Conservation (phyloP, 2,113 vertebrate genomes). For the Ginglymostoma cirratum region DNA sequence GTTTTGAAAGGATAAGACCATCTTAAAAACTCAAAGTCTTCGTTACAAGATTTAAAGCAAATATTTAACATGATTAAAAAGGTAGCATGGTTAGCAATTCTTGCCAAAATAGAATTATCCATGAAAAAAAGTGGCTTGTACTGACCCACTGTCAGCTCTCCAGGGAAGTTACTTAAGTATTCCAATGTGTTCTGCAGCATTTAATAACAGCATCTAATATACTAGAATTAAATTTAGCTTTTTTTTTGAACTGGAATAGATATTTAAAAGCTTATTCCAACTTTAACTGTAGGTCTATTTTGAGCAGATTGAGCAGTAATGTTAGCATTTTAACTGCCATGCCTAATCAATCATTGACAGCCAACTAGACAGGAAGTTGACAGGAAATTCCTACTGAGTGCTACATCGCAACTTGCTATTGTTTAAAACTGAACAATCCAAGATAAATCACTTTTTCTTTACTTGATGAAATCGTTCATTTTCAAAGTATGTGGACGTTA, state of each 20-base stretch:
- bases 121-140: background rate
- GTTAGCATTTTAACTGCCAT: background rate
- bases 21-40: background rate
- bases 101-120: background rate
- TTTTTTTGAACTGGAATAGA: background rate
- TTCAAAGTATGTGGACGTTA: background rate
- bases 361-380: background rate
- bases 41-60: background rate
- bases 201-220: background rate
- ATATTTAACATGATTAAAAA: background rate
- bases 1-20: conserved; percentile 37
- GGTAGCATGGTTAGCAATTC: background rate
- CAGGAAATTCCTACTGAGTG: background rate
- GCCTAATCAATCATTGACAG: background rate
- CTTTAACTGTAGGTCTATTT: background rate
- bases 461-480: background rate
- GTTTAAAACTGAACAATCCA: background rate
- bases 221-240: background rate
- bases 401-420: background rate
- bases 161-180: background rate
- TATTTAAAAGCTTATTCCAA: background rate
- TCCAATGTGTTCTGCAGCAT: background rate
- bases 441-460: background rate
- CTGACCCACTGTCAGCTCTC: background rate
- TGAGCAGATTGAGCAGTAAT: background rate